Percentiles rank a stretch among this genome's conserved stretches.
phyloP scores from a whole-genome alignment of 2,888 invertebrate genomes.

The Halocaridina rubra region DNA sequence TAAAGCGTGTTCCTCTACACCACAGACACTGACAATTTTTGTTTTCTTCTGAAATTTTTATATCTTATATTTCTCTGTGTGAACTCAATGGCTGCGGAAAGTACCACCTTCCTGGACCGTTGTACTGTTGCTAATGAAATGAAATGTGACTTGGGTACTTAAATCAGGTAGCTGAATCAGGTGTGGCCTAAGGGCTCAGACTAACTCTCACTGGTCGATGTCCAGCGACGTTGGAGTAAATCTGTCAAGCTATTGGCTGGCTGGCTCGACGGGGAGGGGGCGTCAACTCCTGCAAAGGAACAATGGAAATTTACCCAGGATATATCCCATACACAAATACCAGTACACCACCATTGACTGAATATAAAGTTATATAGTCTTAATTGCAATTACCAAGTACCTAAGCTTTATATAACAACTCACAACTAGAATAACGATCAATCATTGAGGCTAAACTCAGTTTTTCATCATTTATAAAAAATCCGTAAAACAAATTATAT shows the following conservation, averaged over 20 bases:
- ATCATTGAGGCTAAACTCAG: too few relatives aligned
- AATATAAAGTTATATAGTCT: too few relatives aligned
- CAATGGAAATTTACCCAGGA: background rate
- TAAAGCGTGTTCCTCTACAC: too few relatives aligned
- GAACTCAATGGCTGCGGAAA: background rate
- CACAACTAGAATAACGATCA: too few relatives aligned
- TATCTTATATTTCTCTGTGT: background rate
- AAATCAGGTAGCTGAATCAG: background rate
- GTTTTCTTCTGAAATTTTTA: too few relatives aligned
- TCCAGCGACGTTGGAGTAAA: conserved; percentile 17
- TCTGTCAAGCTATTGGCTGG: conserved; percentile 13
- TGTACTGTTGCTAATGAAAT: background rate
- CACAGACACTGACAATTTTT: too few relatives aligned
- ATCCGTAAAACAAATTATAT: too few relatives aligned
- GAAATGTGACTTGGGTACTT: background rate
- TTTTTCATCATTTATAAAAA: too few relatives aligned
- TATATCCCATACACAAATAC: background rate
- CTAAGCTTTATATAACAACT: background rate
- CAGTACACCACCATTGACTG: background rate
- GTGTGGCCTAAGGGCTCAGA: background rate
- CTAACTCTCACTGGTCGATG: conserved; percentile 24
- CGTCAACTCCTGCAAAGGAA: conserved; percentile 43
- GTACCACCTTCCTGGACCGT: background rate
- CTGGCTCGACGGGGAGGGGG: conserved; percentile 33
- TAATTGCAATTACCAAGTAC: too few relatives aligned